Base-by-base conservation (phyloP, 2,113 vertebrate species). In the Leuciscus idus region DNA sequence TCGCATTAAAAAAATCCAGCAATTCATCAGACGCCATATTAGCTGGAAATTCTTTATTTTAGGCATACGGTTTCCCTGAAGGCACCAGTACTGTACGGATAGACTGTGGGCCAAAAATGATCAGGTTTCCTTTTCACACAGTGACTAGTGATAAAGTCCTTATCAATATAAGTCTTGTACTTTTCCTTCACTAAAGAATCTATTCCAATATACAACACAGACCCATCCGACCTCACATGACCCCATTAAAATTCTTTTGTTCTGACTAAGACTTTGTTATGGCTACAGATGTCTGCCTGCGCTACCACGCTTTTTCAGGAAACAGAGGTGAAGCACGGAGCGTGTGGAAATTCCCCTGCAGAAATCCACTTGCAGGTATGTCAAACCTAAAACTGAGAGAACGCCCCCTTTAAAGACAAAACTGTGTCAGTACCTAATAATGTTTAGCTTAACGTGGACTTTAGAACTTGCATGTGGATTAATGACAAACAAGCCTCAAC, bases 251-350 rank as follows among this genome's bases (percentile, higher is more conserved):
- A 55, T 76, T 72, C 26, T 74, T 86, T 86, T 80, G 26, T 77
- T 50, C 46, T 70, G 64, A 83, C 87, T 57, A 83, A 59, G 48
- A 83, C 68, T 86, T 81, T 80, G 50, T 82, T 78, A 72, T 77
- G 74, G 48, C 84, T 86, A 26, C 70, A 72, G 48, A 81, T 61
- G 68, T 61, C 64, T 73, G 50, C 81, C 77, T 86, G 64, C n/a
- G 8, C 84, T 61, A 50, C 28, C 52, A 68, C 26, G 64, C 36
- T 81, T 86, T 80, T 75, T 78, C 79, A 59, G 76, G 61, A 39
- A 81, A 64, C 46, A 70, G 64, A 57, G 48, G 48, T 52, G 12
- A 70, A 83, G 19, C n/a, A 33, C 21, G 43, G 43, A 72, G 50
- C 33, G 7, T 73, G 50, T 73, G 68, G 66, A 72, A 83, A 59